These are phyloP conservation scores for Tinea trinotella DNA, from an alignment of 2,888 invertebrate genomes.

Conservation along the genomic window DNA sequence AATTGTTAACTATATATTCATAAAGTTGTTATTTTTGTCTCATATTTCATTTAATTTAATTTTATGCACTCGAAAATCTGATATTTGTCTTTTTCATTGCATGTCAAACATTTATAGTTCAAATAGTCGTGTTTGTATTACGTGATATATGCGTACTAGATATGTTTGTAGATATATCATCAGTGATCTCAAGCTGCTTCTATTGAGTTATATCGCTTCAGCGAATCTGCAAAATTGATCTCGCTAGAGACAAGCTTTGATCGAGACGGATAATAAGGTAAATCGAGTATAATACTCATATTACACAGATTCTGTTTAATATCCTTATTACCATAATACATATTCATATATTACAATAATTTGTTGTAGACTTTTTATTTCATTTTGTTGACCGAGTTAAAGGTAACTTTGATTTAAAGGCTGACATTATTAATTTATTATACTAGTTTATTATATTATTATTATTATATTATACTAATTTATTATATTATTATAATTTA, in stretches of 20 bases:
- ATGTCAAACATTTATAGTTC: neutral
- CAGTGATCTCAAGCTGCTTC: constrained; percentile 12
- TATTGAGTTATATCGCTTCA: constrained; percentile 25
- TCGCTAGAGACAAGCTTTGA: constrained; percentile 22
- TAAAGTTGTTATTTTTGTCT: too few species aligned
- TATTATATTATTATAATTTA: too few species aligned
- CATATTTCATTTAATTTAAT: too few species aligned
- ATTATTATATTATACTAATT: too few species aligned
- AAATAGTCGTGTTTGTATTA: neutral
- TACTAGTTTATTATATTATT: too few species aligned
- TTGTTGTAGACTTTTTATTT: too few species aligned
- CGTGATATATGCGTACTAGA: neutral
- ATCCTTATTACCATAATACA: neutral
- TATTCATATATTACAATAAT: too few species aligned
- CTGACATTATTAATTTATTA: too few species aligned
- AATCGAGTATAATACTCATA: constrained; percentile 19
- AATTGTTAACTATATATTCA: too few species aligned
- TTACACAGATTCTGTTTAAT: constrained; percentile 16
- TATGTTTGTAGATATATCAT: neutral
- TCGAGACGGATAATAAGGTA: constrained; percentile 20
- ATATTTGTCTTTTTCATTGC: neutral
- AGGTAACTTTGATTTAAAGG: too few species aligned
- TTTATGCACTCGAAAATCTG: too few species aligned
- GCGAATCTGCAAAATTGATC: constrained; percentile 25
- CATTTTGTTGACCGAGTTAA: too few species aligned